Evolutionary conservation across 2,797 vertebrate species (phyloP).

Genomic region (Australoheros facetus): DNA sequence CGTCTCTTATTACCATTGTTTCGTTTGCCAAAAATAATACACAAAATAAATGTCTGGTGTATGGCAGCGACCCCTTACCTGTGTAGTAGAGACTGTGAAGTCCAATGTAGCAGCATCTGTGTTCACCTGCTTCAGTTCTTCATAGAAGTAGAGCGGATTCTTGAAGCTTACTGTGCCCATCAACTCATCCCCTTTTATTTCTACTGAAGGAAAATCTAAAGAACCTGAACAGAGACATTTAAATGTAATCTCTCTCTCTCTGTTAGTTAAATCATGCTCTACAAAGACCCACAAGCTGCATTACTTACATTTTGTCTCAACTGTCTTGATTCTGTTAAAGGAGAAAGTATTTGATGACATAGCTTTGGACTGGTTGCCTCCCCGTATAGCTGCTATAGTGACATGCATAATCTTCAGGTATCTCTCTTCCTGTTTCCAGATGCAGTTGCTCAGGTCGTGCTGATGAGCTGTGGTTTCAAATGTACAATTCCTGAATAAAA

Average conservation of each 20-base stretch:
- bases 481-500: rapidly evolving
- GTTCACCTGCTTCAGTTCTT: not conserved
- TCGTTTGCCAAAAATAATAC: not conserved
- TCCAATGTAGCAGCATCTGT: rapidly evolving
- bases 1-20: not conserved
- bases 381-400: slow-evolving; percentile 25
- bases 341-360: rapidly evolving
- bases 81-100: rapidly evolving
- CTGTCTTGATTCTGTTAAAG: rapidly evolving
- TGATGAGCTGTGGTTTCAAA: not conserved
- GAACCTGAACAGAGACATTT: slow-evolving; percentile 41
- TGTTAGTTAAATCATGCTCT: not conserved
- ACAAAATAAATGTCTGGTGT: not conserved
- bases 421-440: not conserved
- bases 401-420: not conserved
- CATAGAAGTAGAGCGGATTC: slow-evolving; percentile 67
- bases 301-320: slow-evolving; percentile 35
- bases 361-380: rapidly evolving
- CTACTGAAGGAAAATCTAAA: slow-evolving; percentile 64
- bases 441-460: slow-evolving; percentile 33
- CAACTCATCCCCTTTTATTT: rapidly evolving
- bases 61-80: not conserved
- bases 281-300: not conserved
- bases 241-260: not conserved
- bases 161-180: slow-evolving; percentile 15